Percentiles rank a stretch among this genome's conserved stretches.
Evolutionary conservation across 2,113 vertebrate genomes (phyloP).

Genomic region (Procapra przewalskii): DNA sequence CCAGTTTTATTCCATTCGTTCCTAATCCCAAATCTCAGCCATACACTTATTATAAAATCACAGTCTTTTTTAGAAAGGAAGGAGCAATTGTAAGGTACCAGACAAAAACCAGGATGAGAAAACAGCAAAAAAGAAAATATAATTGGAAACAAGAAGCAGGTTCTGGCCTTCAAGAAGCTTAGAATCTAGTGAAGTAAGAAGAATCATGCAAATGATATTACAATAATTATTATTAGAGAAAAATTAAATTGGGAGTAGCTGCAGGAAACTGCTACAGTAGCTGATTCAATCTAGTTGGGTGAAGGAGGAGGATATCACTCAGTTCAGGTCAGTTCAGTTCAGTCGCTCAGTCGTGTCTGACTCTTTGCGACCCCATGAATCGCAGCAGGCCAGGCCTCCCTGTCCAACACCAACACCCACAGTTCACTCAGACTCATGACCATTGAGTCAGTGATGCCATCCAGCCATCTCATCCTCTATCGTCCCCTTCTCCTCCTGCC

Average conservation of each 20-base stretch:
- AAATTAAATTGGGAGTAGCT: background rate
- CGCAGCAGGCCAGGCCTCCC: too few species aligned
- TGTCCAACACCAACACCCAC: too few species aligned
- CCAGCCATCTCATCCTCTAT: too few species aligned
- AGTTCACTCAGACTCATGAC: too few species aligned
- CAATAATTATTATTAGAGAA: background rate
- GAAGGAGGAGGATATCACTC: background rate
- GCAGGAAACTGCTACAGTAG: background rate
- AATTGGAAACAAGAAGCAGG: background rate
- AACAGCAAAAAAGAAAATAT: background rate
- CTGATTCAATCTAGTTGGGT: background rate
- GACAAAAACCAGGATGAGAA: background rate
- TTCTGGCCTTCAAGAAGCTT: background rate
- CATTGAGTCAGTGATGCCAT: too few species aligned
- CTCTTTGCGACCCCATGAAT: too few species aligned
- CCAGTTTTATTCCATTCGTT: background rate
- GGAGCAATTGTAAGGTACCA: background rate
- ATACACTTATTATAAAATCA: background rate
- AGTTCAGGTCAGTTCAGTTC: too few species aligned
- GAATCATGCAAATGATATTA: background rate
- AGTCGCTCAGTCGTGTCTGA: fast-evolving
- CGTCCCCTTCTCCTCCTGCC: too few species aligned
- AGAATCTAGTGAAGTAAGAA: background rate
- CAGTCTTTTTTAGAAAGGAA: background rate
- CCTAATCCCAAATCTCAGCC: background rate